Evolutionary conservation across 2,113 vertebrate species (phyloP).

Genomic region (Columba livia): DNA sequence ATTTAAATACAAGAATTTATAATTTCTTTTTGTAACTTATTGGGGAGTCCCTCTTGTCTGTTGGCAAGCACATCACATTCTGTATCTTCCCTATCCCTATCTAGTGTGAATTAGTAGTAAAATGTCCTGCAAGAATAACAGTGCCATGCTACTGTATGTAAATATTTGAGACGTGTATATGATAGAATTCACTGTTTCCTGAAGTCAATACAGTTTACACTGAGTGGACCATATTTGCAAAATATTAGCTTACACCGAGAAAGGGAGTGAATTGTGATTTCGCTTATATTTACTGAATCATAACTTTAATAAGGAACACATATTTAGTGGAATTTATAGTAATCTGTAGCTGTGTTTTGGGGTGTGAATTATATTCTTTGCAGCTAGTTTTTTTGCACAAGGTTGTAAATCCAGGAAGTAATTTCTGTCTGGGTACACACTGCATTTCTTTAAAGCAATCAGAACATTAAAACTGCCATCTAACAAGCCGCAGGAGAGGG

Average conservation of each 20-base stretch:
- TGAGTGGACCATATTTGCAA: constrained; percentile 64
- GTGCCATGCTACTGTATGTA: constrained; percentile 52
- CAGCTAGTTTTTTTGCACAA: constrained; percentile 42
- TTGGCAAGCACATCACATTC: neutral
- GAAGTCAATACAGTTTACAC: constrained; percentile 62
- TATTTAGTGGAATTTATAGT: neutral
- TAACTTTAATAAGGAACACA: neutral
- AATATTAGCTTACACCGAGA: constrained; percentile 4
- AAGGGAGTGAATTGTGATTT: constrained; percentile 25
- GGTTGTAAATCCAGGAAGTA: constrained; percentile 16
- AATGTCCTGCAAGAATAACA: neutral
- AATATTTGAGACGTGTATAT: neutral
- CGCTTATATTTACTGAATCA: neutral
- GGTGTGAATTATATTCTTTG: neutral
- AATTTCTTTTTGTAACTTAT: neutral
- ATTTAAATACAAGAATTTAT: neutral
- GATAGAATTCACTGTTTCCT: constrained; percentile 38
- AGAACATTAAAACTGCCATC: constrained; percentile 31
- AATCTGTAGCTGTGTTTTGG: constrained; percentile 1
- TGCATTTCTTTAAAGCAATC: constrained; percentile 17
- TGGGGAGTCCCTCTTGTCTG: neutral
- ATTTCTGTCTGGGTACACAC: neutral
- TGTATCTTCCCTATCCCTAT: neutral
- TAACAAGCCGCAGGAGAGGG: neutral
- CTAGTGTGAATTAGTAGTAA: neutral